Evolutionary conservation across 2,888 invertebrate species (phyloP).

Genomic region (Agonopterix heracliana): DNA sequence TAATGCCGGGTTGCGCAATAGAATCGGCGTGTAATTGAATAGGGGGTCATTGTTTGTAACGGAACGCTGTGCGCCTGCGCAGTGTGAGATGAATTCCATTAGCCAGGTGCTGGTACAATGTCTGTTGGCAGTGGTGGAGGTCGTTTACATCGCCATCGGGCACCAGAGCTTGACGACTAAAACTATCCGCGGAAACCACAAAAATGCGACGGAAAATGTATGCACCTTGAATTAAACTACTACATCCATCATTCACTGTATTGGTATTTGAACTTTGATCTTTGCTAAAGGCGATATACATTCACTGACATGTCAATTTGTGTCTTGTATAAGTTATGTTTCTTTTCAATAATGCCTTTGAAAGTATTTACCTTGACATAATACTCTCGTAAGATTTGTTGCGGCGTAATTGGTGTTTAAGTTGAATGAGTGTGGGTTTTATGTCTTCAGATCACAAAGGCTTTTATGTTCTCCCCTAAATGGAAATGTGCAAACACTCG

Average conservation of each 20-base stretch:
- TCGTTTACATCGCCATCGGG: slow-evolving; percentile 31
- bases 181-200: no score
- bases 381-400: slow-evolving; percentile 26
- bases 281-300: slow-evolving; percentile 10
- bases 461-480: slow-evolving; percentile 22
- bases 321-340: slow-evolving; percentile 7
- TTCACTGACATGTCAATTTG: slow-evolving; percentile 12
- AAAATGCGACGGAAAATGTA: no score
- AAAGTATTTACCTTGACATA: slow-evolving; percentile 48
- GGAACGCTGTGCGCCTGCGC: slow-evolving; percentile 39
- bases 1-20: slow-evolving; percentile 44
- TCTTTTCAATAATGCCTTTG: slow-evolving; percentile 25
- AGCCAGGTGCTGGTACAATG: slow-evolving; percentile 27
- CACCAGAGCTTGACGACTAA: slow-evolving; percentile 20
- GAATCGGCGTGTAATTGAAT: slow-evolving; percentile 44
- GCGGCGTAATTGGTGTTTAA: slow-evolving; percentile 31
- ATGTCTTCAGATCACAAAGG: slow-evolving; percentile 20
- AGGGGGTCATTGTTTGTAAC: slow-evolving; percentile 65
- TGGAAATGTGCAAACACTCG: slow-evolving; percentile 16
- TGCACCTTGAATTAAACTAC: no score
- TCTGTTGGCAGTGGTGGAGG: slow-evolving; percentile 23
- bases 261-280: slow-evolving; percentile 8
- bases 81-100: slow-evolving; percentile 65
- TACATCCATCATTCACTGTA: no score
- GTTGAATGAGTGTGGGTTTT: slow-evolving; percentile 32